Base-by-base conservation (phyloP, 2,113 vertebrate genomes). In the Xenopus borealis region DNA sequence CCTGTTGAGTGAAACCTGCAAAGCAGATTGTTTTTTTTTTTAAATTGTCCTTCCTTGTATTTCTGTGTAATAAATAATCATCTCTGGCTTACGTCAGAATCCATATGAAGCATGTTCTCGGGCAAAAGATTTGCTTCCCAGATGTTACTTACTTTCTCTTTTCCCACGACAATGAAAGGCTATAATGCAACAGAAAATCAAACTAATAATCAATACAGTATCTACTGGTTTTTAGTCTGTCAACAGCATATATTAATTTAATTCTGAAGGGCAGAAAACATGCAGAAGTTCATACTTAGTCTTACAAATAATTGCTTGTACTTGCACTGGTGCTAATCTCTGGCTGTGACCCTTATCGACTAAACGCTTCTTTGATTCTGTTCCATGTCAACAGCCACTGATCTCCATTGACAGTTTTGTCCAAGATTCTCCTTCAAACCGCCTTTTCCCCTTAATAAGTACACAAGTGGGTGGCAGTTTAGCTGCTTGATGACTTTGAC, bases 81-180 rank as follows among this genome's bases (percentile, higher is more conserved):
- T 0, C 95, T 93, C 85, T 91, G 92, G 84, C 96, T 94, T 0
- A 85, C 81, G 4, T 91, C 86, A 0, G 92, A 89, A 62, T 92
- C 89, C 73, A 86, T 76, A 58, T 86, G 83, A 74, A 98, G 82
- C 63, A 92, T 90, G 80, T 98, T 94, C 73, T 93, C 93, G 69
- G 87, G 79, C 68, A 91, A 88, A 72, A 98, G 94, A 81, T 92
- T 94, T 76, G 94, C 94, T 55, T 92, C 94, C 97, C 97, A 98
- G 86, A 98, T 98, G 75, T 86, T 90, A 87, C 98, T 99, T 64
- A 94, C 92, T 27, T 91, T 93, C 83, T 92, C 90, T 87, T 99
- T 99, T 76, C 97, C 97, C 82, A 98, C 93, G 58, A 92, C 81
- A 17, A 97, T 90, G 85, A 98, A 98, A 80, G 98, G 90, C 96